Evolutionary conservation across 1,140 invertebrate genomes (phyloP).

Genomic region (Goniozus legneri): DNA sequence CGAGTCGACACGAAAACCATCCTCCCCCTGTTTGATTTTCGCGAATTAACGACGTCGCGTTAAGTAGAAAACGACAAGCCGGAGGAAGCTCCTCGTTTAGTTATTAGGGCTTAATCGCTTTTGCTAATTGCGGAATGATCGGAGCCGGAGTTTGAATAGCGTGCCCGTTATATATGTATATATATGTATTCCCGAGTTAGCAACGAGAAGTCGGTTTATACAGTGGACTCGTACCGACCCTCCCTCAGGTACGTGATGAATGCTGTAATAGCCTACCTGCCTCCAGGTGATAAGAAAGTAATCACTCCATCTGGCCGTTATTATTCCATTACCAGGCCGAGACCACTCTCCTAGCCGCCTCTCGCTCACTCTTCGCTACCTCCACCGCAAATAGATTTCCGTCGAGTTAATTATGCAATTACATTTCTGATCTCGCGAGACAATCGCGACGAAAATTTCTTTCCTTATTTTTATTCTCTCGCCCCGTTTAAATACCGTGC

Average conservation of each 20-base stretch:
- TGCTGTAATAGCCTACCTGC: slow-evolving; percentile 31
- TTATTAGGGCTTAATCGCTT: slow-evolving; percentile 44
- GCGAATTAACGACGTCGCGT: neutral
- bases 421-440: neutral
- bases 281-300: slow-evolving; percentile 36
- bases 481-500: too few species aligned
- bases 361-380: neutral
- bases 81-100: slow-evolving; percentile 15
- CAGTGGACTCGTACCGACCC: too few species aligned
- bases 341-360: neutral
- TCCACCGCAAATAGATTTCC: neutral
- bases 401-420: slow-evolving; percentile 24
- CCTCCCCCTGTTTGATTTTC: too few species aligned
- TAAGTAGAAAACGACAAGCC: neutral
- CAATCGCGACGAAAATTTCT: neutral
- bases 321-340: slow-evolving; percentile 38
- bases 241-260: slow-evolving; percentile 31
- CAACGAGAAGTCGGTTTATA: too few species aligned
- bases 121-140: slow-evolving; percentile 47
- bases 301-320: slow-evolving; percentile 32
- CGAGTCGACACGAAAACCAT: too few species aligned
- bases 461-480: too few species aligned
- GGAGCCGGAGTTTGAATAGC: slow-evolving; percentile 46
- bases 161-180: slow-evolving; percentile 30
- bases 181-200: neutral